Evolutionary conservation across 2,797 vertebrate species (phyloP).

Genomic region (Acrossocheilus wenchowensis): DNA sequence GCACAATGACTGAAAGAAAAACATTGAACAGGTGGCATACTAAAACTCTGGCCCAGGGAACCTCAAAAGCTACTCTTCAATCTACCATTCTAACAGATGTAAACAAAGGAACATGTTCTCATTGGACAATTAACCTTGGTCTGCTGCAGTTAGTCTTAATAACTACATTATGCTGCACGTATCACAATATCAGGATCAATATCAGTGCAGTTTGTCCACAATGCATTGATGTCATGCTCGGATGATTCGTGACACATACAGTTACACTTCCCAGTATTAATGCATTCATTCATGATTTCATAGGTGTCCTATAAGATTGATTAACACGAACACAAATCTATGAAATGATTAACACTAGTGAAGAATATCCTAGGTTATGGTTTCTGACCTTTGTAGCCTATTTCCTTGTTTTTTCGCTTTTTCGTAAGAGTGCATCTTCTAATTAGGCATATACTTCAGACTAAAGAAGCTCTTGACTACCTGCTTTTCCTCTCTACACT

Average conservation of each 20-base stretch:
- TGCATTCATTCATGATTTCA: not conserved
- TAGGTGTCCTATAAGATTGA: not conserved
- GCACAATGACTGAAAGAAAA: conserved; percentile 36
- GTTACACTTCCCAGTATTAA: not conserved
- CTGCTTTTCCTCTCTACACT: conserved; percentile 69
- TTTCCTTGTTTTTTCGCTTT: conserved; percentile 41
- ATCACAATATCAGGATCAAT: not conserved
- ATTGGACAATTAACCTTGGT: not conserved
- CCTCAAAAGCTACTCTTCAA: conserved; percentile 24
- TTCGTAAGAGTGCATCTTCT: conserved; percentile 68
- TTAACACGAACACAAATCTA: not conserved
- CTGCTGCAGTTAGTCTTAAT: conserved; percentile 6
- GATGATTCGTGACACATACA: not conserved
- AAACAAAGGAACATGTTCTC: conserved; percentile 22
- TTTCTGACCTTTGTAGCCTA: conserved; percentile 3
- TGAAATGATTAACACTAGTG: not conserved
- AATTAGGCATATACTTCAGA: conserved; percentile 77
- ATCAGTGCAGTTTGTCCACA: not conserved
- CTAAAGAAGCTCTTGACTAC: conserved; percentile 76
- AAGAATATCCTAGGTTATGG: not conserved
- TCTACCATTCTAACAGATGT: conserved; percentile 14
- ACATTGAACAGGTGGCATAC: conserved; percentile 41
- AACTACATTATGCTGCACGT: not conserved
- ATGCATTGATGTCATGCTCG: not conserved
- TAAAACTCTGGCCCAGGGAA: conserved; percentile 23